phyloP scores from a whole-genome alignment of 1,140 invertebrate genomes.

The Cotesia glomerata region DNA sequence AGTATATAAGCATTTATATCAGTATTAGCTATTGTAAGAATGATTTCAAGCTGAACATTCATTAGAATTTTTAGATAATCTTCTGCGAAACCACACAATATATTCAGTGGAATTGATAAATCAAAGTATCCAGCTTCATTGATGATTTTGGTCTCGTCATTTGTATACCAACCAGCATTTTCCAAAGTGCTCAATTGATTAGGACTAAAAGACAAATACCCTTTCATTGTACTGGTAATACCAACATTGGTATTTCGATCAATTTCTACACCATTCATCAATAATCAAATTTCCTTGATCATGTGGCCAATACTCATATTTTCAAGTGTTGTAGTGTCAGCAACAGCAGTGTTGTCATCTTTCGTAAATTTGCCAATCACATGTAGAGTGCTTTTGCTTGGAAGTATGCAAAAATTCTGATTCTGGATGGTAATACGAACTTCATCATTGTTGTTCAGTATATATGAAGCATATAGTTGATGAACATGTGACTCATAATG shows the following conservation, averaged over 20 bases:
- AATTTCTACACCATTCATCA: conserved; percentile 57
- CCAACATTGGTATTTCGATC: conserved; percentile 55
- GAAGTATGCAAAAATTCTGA: conserved; percentile 47
- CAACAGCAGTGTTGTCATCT: background rate
- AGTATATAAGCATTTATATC: conserved; percentile 38
- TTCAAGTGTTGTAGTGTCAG: conserved; percentile 31
- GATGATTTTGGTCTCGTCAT: conserved; percentile 25
- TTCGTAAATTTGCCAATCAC: background rate
- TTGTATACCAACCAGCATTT: conserved; percentile 44
- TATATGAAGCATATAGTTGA: background rate
- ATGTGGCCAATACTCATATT: conserved; percentile 55
- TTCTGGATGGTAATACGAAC: conserved; percentile 34
- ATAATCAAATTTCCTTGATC: conserved; percentile 60
- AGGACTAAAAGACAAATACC: conserved; percentile 40
- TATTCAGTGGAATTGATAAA: conserved; percentile 51
- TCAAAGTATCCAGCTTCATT: conserved; percentile 45
- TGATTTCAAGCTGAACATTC: conserved; percentile 59
- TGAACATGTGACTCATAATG: background rate
- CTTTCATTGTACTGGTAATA: conserved; percentile 54
- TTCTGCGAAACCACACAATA: conserved; percentile 58
- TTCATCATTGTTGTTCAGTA: background rate
- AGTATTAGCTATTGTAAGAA: conserved; percentile 49
- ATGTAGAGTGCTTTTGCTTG: no score
- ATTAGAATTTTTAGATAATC: conserved; percentile 59
- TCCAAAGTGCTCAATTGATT: conserved; percentile 35